Base-by-base conservation (phyloP, 2,888 invertebrate species). In the Sesamia inferens region DNA sequence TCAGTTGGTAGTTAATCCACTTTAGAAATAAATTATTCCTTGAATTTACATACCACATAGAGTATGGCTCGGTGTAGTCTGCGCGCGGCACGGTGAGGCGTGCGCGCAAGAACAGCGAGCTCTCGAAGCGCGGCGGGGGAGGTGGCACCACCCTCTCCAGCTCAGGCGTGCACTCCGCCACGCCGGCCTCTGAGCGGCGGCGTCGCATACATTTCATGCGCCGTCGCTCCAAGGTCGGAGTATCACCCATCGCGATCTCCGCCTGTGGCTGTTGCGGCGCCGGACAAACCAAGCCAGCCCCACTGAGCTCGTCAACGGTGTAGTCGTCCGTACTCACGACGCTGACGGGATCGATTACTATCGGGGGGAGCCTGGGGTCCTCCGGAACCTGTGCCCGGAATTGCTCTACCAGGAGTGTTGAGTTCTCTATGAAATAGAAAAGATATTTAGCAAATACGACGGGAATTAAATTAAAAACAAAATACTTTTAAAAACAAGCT, bases 41-140 rank as follows among this genome's bases (percentile, higher is more conserved):
- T 24, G 24, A 48, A 19, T 31, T 19, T 8, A 51, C 54, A 8
- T 70, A 70, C 70, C 93, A 90, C 4, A 90, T 87, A 14, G 90
- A 87, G 83, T 93, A 94, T 2, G 89, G 85, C 78, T 94, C 94
- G 3, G 93, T 91, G 84, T 91, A 94, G 81, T 90, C 94, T 16
- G 94, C 91, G 69, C 90, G 88, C 19, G 90, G 91, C 65, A 93
- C 94, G 24, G 90, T 91, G 55, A 94, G 89, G 76, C 88, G 87
- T 8, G 88, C 94, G 54, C 90, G 89, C 63, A 95, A 61, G 75
- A 83, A 71, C 72, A 93, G 78, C 54, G 93, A 90, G 67, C 89
- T 89, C 66, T 88, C 85, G 79, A 93, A 90, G 68, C 86, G 88
- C 13, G 93, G 94, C 4, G 78, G 86, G 4, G 90, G 74, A 4